A percentile compares a stretch with the other conserved stretches of the same genome.
Conservation (phyloP, 2,113 vertebrate species). For the Tachysurus vachellii region DNA sequence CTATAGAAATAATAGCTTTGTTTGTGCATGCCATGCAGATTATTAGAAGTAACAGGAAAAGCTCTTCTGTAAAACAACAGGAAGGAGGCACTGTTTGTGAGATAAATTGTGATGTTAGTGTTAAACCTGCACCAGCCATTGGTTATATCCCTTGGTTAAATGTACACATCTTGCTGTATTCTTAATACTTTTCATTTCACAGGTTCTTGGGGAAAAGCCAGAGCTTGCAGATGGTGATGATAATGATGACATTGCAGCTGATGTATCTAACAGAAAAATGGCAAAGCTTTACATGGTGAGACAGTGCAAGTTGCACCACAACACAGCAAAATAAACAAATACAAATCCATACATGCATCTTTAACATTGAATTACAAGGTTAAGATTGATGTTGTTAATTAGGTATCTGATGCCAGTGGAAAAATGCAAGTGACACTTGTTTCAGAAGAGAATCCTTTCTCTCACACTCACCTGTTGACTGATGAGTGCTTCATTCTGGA, state of each 20-base stretch:
- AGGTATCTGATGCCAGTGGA: conserved; percentile 89
- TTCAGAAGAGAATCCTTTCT: conserved; percentile 87
- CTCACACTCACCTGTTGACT: conserved; percentile 77
- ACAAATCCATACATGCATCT: neutral
- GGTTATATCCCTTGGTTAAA: neutral
- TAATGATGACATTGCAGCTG: conserved; percentile 77
- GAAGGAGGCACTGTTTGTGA: neutral
- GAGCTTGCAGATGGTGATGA: conserved; percentile 69
- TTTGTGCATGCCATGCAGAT: neutral
- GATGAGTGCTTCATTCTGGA: conserved; percentile 93
- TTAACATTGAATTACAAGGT: conserved; percentile 69
- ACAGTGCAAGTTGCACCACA: conserved; percentile 9
- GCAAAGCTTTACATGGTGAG: conserved; percentile 88
- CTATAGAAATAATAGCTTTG: neutral
- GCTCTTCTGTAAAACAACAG: neutral
- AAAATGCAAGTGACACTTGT: conserved; percentile 80
- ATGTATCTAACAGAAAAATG: conserved; percentile 84
- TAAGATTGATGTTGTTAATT: conserved; percentile 55
- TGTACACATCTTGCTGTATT: neutral
- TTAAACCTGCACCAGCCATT: neutral
- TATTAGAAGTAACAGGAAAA: neutral
- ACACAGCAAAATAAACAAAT: neutral
- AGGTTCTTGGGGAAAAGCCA: conserved; percentile 85
- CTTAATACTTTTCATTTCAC: neutral
- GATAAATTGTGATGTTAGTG: neutral